Base-by-base conservation (phyloP, 1,140 invertebrate genomes). In the Zaprionus ghesquierei region DNA sequence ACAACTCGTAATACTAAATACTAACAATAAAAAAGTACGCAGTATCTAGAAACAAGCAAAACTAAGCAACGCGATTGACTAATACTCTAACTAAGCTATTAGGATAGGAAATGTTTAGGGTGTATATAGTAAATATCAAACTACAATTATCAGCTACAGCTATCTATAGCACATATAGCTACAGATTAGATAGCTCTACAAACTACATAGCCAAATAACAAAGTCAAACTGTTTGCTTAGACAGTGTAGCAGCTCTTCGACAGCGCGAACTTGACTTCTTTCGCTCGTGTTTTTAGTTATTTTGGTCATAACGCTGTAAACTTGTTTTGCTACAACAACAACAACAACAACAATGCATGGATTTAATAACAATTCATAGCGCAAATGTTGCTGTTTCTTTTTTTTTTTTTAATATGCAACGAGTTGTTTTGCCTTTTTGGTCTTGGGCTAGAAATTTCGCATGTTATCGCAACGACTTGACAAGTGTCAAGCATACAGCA, bases 321-420 rank as follows among this genome's bases (percentile, higher is more conserved):
- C 84, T 62, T 77, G 84, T 89, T 89, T 79, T 71, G 59, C 66
- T 55, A 80, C 54, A 50, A 18, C 53, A 49, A 15, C 31, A 33
- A 46, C 25, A 35, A 10, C 76, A 33, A 65, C 51, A 79, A 61
- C 58, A 38, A 77, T 64, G 69, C 66, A 55, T 86, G 60, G 51
- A 74, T 70, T 70, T 75, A 75, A 75, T 75, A 82, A 87, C 72
- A 87, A 87, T 79, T 77, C 77, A 89, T 72, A 75, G 13, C 5
- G 20, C 49, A 23, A 23, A 50, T 58, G 12, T 64, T 50, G 22
- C 46, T 81, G 35, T 72, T 49, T 74, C 77, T 74, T 77, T 69
- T 49, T 77, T 79, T 79, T 69, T 61, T 81, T 87, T 87, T 84
- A 89, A 89, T 89, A 89, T 89, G 84, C 84, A 89, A 66, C 73